Conservation (phyloP, 2,797 vertebrate species). For the Argya squamiceps region DNA sequence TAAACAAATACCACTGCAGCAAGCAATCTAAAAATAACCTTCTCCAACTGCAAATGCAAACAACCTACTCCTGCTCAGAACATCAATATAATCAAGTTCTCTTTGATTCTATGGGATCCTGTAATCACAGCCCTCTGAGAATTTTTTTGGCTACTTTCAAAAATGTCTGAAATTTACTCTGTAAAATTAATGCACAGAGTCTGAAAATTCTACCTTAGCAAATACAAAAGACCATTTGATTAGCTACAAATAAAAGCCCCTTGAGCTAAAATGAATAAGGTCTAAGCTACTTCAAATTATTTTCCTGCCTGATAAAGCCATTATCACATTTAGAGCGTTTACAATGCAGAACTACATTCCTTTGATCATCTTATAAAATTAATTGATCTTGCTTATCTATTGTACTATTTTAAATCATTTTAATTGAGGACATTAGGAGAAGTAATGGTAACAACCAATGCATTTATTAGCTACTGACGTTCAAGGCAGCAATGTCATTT, state of each 20-base stretch:
- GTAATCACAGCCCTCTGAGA: conserved; percentile 43
- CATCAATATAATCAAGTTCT: not conserved
- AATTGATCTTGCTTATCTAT: conserved; percentile 92
- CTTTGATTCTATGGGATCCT: conserved; percentile 28
- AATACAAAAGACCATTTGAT: conserved; percentile 76
- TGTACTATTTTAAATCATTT: conserved; percentile 90
- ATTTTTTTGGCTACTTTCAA: conserved; percentile 49
- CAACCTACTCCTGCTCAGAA: not conserved
- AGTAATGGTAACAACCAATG: conserved; percentile 86
- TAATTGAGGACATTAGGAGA: conserved; percentile 88
- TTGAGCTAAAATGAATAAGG: conserved; percentile 74
- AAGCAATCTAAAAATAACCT: not conserved
- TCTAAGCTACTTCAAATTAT: conserved; percentile 76
- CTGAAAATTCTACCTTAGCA: conserved; percentile 69
- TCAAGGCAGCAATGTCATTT: conserved; percentile 77
- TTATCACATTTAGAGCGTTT: conserved; percentile 77
- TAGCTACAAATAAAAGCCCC: conserved; percentile 77
- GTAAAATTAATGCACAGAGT: conserved; percentile 72
- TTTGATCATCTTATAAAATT: conserved; percentile 86
- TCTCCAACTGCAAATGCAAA: not conserved
- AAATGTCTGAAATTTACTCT: conserved; percentile 55
- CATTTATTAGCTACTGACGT: conserved; percentile 82
- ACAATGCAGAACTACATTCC: conserved; percentile 80
- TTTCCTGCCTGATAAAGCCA: conserved; percentile 78
- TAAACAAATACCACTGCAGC: not conserved